Evolutionary conservation across 2,888 invertebrate genomes (phyloP), one percentile per base, ranked within the genome.

Genomic region (Polylopha cassiicola): DNA sequence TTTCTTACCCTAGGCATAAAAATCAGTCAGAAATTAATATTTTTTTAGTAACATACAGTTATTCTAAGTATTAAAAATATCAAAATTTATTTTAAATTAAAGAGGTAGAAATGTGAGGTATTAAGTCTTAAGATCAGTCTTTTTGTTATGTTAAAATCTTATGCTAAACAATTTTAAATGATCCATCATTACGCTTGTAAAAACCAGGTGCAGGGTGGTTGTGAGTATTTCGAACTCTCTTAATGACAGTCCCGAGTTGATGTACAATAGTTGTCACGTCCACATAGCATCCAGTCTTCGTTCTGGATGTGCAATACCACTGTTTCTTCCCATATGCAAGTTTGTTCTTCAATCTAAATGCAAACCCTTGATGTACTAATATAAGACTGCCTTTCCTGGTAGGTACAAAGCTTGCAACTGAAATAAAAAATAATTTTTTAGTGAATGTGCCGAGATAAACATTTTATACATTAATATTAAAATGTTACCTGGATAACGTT

Each of bases 241-340:
- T 65, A 6, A 82, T 73, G 8, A 73, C 43, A 30, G 58, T 73
- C 1, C 72, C 72, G 2, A 60, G 48, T n/a, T 64, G 56, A 17
- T 72, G 68, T 1, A 71, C 49, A 0, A 69, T 67, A 0, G 81
- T 81, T 2, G 73, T 81, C 1, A 81, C 63, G 41, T 78, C 81
- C 5, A 77, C 82, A n/a, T 68, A 71, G 43, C 82, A 82, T 8
- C 80, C 80, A 1, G 77, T 73, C 47, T 80, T 80, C 0, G 64
- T 70, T 2, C 82, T 61, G 1, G 78, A 76, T 16, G 73, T 78
- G 36, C 82, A 82, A 43, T 82, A 82, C 82, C 82, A 82, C 43
- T 82, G 82, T 39, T 81, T 81, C 53, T 79, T 82, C 15, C 82
- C 81, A 51, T 80, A 77, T 0, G 82, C 82, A 30, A 82, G 50